A percentile compares a stretch with the other conserved stretches of the same genome.
Evolutionary conservation across 2,888 invertebrate genomes (phyloP).

Genomic region (Hermodice carunculata): DNA sequence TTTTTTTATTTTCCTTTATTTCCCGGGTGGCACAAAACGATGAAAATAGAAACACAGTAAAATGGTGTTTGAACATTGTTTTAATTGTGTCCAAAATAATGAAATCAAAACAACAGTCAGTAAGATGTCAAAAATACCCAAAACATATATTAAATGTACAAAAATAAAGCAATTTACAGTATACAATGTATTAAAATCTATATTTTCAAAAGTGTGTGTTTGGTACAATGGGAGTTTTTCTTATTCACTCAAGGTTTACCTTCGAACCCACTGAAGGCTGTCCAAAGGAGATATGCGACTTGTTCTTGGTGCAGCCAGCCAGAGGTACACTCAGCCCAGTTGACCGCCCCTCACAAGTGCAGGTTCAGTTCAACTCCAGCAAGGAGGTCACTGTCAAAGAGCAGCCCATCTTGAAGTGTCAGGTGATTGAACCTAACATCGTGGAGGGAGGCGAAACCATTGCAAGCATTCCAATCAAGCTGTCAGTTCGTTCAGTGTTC

Average conservation of each 20-base stretch:
- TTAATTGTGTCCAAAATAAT: too few relatives aligned
- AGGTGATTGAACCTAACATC: conserved; percentile 67
- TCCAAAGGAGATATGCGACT: conserved; percentile 55
- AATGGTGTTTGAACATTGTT: too few relatives aligned
- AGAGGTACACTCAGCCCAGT: conserved; percentile 60
- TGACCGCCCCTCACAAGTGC: conserved; percentile 64
- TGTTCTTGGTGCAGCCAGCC: conserved; percentile 64
- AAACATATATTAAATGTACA: too few relatives aligned
- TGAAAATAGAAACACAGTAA: too few relatives aligned
- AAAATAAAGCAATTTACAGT: too few relatives aligned
- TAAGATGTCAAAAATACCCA: too few relatives aligned
- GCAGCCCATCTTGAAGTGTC: conserved; percentile 65
- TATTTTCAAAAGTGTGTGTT: too few relatives aligned
- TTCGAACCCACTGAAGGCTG: conserved; percentile 59
- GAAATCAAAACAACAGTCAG: too few relatives aligned
- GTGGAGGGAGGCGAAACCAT: conserved; percentile 66
- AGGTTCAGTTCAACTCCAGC: conserved; percentile 64
- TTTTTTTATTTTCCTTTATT: too few relatives aligned
- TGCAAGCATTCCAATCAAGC: conserved; percentile 69
- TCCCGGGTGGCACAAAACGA: too few relatives aligned
- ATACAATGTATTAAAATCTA: too few relatives aligned
- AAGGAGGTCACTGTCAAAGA: conserved; percentile 66
- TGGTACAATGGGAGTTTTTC: too few relatives aligned
- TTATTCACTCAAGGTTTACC: conserved; percentile 54
- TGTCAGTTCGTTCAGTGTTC: conserved; percentile 67